A percentile compares a stretch with the other conserved stretches of the same genome.
Evolutionary conservation across 1,140 invertebrate species (phyloP).

Genomic region (Drosophila melanica): DNA sequence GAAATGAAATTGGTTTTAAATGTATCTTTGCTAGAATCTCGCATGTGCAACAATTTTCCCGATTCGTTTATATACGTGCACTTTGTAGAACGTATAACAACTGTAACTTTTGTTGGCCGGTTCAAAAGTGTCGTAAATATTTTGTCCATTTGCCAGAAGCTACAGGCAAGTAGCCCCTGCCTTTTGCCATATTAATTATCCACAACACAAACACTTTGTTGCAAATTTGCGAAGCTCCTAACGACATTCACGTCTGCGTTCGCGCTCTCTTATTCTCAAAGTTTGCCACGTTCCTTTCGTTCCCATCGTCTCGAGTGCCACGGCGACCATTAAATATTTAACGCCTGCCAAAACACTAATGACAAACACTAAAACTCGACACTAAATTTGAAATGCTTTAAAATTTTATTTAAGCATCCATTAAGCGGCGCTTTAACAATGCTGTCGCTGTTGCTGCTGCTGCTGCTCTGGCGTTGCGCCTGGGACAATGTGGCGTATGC

Average conservation of each 20-base stretch:
- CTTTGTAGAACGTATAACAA: background rate
- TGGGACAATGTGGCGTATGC: slow-evolving; percentile 50
- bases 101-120: slow-evolving; percentile 20
- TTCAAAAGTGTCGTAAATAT: slow-evolving; percentile 22
- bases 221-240: slow-evolving; percentile 43
- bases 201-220: slow-evolving; percentile 76
- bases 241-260: slow-evolving; percentile 8
- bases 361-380: slow-evolving; percentile 77
- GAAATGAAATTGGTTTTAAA: too few species aligned
- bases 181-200: slow-evolving; percentile 71
- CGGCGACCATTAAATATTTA: slow-evolving; percentile 73
- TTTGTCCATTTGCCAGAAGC: slow-evolving; percentile 39
- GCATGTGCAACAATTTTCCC: background rate
- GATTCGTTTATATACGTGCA: background rate
- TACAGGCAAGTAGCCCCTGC: slow-evolving; percentile 1
- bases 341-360: slow-evolving; percentile 80
- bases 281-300: slow-evolving; percentile 3
- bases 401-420: slow-evolving; percentile 81
- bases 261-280: background rate
- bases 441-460: slow-evolving; percentile 1
- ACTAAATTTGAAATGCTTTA: slow-evolving; percentile 77
- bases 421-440: slow-evolving; percentile 62
- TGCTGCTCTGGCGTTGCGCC: background rate
- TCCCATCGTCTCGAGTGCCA: slow-evolving; percentile 22
- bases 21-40: too few species aligned